phyloP scores from a whole-genome alignment of 1,140 invertebrate species.

The Scaptomyza graminum region DNA sequence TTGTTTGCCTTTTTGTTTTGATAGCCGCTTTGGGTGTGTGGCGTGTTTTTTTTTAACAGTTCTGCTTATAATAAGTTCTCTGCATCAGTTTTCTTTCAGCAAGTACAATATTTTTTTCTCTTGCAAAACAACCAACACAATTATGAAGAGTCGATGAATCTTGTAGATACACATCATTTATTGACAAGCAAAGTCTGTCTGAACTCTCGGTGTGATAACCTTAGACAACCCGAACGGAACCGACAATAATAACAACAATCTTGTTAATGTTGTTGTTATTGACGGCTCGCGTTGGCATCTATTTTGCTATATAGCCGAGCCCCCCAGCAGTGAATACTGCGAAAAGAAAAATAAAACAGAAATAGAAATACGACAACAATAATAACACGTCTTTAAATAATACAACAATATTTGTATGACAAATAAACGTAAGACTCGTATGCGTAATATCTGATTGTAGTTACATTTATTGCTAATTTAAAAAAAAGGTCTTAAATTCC shows the following conservation, averaged over 20 bases:
- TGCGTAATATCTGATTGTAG: slow-evolving; percentile 1
- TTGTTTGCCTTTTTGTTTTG: slow-evolving; percentile 75
- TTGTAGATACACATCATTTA: slow-evolving; percentile 10
- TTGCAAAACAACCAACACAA: slow-evolving; percentile 1
- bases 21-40: slow-evolving; percentile 50
- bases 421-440: background rate
- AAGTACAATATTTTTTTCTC: background rate
- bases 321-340: slow-evolving; percentile 43
- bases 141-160: background rate
- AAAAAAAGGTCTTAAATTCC: slow-evolving; percentile 17
- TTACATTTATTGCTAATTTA: slow-evolving; percentile 5
- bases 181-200: slow-evolving; percentile 18
- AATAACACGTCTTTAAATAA: slow-evolving; percentile 51
- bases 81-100: slow-evolving; percentile 9
- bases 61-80: slow-evolving; percentile 3
- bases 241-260: slow-evolving; percentile 43
- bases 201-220: slow-evolving; percentile 46
- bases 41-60: slow-evolving; percentile 57
- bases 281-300: slow-evolving; percentile 41
- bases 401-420: slow-evolving; percentile 51
- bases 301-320: slow-evolving; percentile 57
- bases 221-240: slow-evolving; percentile 56
- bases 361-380: slow-evolving; percentile 40
- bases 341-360: background rate
- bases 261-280: slow-evolving; percentile 55